Conservation (phyloP, 2,888 invertebrate species). For the Chorisops tibialis region DNA sequence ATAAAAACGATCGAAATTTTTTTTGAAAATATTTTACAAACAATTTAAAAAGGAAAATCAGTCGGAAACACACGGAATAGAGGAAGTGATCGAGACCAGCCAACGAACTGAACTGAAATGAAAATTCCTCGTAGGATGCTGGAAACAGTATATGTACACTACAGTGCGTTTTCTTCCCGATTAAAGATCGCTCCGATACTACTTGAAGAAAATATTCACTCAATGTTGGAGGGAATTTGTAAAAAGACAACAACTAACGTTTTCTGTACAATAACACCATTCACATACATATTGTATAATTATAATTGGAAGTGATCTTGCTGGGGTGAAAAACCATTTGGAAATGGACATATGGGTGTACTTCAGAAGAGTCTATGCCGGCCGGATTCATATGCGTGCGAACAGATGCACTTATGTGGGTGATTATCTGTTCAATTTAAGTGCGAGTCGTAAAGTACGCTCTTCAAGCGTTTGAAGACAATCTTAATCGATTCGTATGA, state of each 20-base stretch:
- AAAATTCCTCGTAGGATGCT: slow-evolving; percentile 13
- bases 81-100: neutral
- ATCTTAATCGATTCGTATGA: no score
- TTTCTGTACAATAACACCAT: neutral
- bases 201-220: neutral
- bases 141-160: slow-evolving; percentile 7
- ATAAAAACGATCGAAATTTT: no score
- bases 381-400: slow-evolving; percentile 2
- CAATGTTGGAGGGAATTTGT: neutral
- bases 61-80: neutral
- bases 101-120: neutral
- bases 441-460: no score
- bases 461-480: no score
- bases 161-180: neutral
- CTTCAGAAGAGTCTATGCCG: no score
- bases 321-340: slow-evolving; percentile 23
- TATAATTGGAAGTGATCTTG: slow-evolving; percentile 17
- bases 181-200: neutral
- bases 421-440: no score
- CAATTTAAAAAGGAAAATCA: no score
- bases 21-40: no score
- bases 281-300: neutral
- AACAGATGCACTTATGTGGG: slow-evolving; percentile 22
- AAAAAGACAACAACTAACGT: slow-evolving; percentile 8
- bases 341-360: slow-evolving; percentile 15